A percentile compares a stretch with the other conserved stretches of the same genome.
phyloP scores from a whole-genome alignment of 1,140 invertebrate species.

The Bombus huntii region DNA sequence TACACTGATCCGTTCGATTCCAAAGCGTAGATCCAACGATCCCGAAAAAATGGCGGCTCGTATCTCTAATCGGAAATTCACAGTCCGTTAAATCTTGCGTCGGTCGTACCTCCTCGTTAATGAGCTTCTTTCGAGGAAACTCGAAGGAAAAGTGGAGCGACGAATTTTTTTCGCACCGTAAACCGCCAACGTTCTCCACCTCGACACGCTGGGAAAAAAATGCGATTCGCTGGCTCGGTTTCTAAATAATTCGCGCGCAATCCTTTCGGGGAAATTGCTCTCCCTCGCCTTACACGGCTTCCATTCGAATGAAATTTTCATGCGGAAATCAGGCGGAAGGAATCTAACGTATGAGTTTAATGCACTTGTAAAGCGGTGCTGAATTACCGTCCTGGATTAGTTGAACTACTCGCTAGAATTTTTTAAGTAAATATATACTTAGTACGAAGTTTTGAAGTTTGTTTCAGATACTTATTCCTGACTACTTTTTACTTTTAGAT shows the following conservation, averaged over 20 bases:
- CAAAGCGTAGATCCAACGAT: slow-evolving; percentile 11
- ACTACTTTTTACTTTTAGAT: too few relatives aligned
- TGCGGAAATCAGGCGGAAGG: not conserved
- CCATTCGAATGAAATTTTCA: slow-evolving; percentile 17
- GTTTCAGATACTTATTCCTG: too few relatives aligned
- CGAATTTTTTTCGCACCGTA: slow-evolving; percentile 48
- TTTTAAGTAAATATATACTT: not conserved
- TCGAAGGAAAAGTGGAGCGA: slow-evolving; percentile 56
- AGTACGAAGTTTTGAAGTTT: not conserved
- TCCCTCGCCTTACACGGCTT: not conserved
- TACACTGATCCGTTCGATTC: slow-evolving; percentile 5
- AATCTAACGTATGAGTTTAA: not conserved
- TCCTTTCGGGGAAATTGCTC: slow-evolving; percentile 10
- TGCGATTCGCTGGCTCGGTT: not conserved
- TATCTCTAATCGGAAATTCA: slow-evolving; percentile 76
- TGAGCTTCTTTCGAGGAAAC: slow-evolving; percentile 47
- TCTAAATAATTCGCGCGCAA: slow-evolving; percentile 32
- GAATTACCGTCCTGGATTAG: not conserved
- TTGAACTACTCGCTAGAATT: not conserved
- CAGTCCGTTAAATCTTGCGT: slow-evolving; percentile 68
- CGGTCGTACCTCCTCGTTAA: slow-evolving; percentile 32
- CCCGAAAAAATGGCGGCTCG: slow-evolving; percentile 8
- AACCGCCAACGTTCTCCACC: slow-evolving; percentile 4
- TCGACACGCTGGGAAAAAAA: not conserved
- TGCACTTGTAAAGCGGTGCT: not conserved